Conservation (phyloP, 1,140 invertebrate species). For the Ylistrum balloti region DNA sequence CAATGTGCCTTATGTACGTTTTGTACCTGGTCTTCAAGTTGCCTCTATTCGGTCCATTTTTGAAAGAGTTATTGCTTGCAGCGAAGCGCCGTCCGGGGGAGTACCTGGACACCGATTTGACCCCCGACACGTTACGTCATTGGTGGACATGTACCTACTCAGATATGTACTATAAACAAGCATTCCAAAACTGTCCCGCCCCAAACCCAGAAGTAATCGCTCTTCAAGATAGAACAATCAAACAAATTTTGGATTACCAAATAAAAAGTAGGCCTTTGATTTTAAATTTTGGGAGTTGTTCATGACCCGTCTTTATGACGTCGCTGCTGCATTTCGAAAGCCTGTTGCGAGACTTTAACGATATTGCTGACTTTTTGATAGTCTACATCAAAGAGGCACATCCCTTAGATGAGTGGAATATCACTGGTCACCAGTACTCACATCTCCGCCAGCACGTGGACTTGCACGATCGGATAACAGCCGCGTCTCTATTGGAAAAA, state of each 20-base stretch:
- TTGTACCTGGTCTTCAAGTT: background rate
- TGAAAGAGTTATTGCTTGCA: background rate
- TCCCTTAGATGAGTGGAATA: slow-evolving; percentile 68
- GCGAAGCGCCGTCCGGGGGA: background rate
- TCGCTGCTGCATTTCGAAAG: slow-evolving; percentile 64
- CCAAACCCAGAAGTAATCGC: background rate
- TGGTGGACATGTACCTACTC: background rate
- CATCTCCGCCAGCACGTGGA: slow-evolving; percentile 56
- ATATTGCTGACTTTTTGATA: slow-evolving; percentile 68
- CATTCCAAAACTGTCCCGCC: background rate
- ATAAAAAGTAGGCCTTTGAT: slow-evolving; percentile 68
- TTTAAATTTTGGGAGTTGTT: slow-evolving; percentile 76
- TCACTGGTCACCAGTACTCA: slow-evolving; percentile 52
- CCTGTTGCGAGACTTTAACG: slow-evolving; percentile 64
- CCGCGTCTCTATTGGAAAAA: slow-evolving; percentile 56
- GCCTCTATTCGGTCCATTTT: background rate
- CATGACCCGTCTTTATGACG: slow-evolving; percentile 73
- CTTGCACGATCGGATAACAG: slow-evolving; percentile 61
- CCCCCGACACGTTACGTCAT: background rate
- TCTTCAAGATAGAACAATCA: background rate
- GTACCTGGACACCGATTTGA: slow-evolving; percentile 12
- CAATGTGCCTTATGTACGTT: background rate
- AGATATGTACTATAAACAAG: background rate
- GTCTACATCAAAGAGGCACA: slow-evolving; percentile 75
- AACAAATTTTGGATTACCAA: slow-evolving; percentile 64